phyloP scores from a whole-genome alignment of 2,888 invertebrate genomes.

The Heteromurus nitidus region DNA sequence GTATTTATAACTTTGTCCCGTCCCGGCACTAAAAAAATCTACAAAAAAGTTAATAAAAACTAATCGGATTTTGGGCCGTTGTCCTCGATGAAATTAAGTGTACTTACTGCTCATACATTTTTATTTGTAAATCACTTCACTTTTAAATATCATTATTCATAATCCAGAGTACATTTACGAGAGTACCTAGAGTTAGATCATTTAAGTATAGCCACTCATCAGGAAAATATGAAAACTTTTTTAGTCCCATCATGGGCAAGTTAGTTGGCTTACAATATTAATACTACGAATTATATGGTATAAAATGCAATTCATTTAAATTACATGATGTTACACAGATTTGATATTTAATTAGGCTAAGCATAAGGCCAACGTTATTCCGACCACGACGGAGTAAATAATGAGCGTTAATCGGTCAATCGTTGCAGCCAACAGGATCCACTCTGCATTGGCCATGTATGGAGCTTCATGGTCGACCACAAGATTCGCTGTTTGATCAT shows the following conservation, averaged over 20 bases:
- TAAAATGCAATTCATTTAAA: too few relatives aligned
- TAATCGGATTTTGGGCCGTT: slow-evolving; percentile 66
- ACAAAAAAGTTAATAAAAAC: slow-evolving; percentile 51
- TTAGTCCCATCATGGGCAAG: slow-evolving; percentile 20
- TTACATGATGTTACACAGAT: too few relatives aligned
- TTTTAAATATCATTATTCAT: background rate
- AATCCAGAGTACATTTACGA: background rate
- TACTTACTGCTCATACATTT: background rate
- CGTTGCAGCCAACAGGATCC: slow-evolving; percentile 72
- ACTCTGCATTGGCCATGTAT: slow-evolving; percentile 71
- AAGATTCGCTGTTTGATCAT: slow-evolving; percentile 65
- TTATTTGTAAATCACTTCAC: background rate
- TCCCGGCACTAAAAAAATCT: slow-evolving; percentile 21
- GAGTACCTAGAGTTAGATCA: slow-evolving; percentile 4
- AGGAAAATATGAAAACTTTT: background rate
- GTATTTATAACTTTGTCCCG: slow-evolving; percentile 17
- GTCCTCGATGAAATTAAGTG: slow-evolving; percentile 41
- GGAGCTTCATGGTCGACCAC: slow-evolving; percentile 63
- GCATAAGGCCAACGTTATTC: slow-evolving; percentile 75
- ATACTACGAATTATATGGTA: too few relatives aligned
- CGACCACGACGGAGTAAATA: slow-evolving; percentile 77
- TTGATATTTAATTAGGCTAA: slow-evolving; percentile 65
- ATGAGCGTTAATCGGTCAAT: slow-evolving; percentile 72
- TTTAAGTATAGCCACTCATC: background rate
- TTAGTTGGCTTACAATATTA: background rate